phyloP scores from a whole-genome alignment of 2,797 vertebrate species.

The Crypturellus tataupa region DNA sequence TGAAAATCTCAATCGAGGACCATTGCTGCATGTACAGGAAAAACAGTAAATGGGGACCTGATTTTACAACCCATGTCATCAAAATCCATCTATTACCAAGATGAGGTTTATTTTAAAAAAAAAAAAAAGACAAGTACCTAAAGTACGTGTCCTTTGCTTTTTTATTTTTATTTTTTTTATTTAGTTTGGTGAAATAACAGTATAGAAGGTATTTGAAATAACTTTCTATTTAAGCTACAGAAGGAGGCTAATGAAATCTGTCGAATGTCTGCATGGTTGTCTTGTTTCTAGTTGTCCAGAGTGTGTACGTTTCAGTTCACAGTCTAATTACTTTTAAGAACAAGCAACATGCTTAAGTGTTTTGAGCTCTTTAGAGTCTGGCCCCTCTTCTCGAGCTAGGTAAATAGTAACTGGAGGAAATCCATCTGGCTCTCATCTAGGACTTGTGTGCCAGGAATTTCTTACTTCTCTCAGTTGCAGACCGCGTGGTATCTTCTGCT shows the following conservation, averaged over 20 bases:
- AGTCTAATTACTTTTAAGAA: background rate
- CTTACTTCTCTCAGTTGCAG: background rate
- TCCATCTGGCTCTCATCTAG: background rate
- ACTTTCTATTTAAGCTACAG: rapidly evolving
- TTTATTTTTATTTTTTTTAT: background rate
- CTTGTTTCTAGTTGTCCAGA: background rate
- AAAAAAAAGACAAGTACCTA: background rate
- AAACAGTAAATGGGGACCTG: background rate
- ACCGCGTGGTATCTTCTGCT: background rate
- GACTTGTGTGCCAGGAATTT: background rate
- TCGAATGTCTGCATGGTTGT: rapidly evolving
- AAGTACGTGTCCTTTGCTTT: background rate
- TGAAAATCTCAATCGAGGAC: background rate
- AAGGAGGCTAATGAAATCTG: background rate
- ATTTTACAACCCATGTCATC: background rate
- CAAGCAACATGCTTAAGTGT: background rate
- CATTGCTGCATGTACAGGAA: background rate
- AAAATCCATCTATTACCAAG: background rate
- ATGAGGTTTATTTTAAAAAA: background rate
- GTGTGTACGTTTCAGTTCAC: rapidly evolving
- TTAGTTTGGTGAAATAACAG: background rate
- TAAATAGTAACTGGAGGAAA: background rate
- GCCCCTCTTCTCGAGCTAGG: background rate
- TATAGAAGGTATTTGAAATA: background rate
- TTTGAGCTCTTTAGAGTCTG: background rate